These are phyloP conservation scores for Gastracanthus pulcherrimus DNA, from an alignment of 2,888 invertebrate species.

Conservation along the genomic window DNA sequence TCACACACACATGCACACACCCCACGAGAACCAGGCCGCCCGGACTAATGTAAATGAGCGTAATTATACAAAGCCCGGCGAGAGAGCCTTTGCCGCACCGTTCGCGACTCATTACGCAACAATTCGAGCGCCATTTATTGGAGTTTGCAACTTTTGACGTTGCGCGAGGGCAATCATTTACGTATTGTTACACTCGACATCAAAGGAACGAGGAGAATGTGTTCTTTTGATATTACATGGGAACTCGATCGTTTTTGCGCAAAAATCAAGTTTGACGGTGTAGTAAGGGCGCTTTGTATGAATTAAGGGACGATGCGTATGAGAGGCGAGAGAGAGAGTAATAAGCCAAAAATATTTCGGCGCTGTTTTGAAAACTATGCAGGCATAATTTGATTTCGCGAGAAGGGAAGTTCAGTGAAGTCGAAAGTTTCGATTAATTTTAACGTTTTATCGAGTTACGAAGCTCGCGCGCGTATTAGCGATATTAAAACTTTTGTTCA, in stretches of 20 bases:
- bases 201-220: too few species aligned
- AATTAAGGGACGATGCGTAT: too few species aligned
- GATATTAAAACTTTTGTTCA: too few species aligned
- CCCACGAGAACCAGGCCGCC: slow-evolving; percentile 10
- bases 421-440: background rate
- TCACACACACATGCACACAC: background rate
- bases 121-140: background rate
- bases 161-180: background rate
- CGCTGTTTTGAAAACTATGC: background rate
- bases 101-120: slow-evolving; percentile 24
- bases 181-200: background rate
- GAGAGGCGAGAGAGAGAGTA: too few species aligned
- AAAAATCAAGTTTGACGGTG: too few species aligned
- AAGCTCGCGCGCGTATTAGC: background rate
- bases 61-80: slow-evolving; percentile 45
- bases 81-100: slow-evolving; percentile 19
- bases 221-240: too few species aligned
- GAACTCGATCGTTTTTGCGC: too few species aligned
- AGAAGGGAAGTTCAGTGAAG: too few species aligned
- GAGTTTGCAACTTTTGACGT: background rate
- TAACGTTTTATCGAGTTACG: background rate
- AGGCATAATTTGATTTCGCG: too few species aligned
- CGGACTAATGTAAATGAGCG: slow-evolving; percentile 52
- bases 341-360: background rate
- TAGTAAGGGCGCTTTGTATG: too few species aligned